Percentiles rank a stretch among this genome's conserved stretches.
phyloP scores from a whole-genome alignment of 1,140 invertebrate genomes.

The Euborellia annulipes region DNA sequence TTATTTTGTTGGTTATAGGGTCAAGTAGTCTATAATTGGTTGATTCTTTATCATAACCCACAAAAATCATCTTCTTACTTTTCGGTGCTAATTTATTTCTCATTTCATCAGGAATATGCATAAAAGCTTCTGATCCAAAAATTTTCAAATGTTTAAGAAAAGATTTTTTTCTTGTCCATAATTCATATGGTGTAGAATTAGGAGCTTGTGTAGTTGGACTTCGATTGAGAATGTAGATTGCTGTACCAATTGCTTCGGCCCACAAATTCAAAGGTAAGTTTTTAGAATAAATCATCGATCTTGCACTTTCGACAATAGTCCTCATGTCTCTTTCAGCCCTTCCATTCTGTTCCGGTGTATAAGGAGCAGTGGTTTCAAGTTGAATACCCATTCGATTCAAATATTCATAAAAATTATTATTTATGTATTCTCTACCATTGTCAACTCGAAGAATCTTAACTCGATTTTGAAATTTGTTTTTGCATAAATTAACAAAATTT shows the following conservation, averaged over 20 bases:
- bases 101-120: too few relatives aligned
- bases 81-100: too few relatives aligned
- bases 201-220: not conserved
- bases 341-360: slow-evolving; percentile 15
- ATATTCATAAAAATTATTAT: not conserved
- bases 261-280: not conserved
- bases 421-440: slow-evolving; percentile 1
- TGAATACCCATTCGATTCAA: slow-evolving; percentile 6
- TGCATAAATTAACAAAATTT: too few relatives aligned
- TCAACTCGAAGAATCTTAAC: not conserved
- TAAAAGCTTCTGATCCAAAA: too few relatives aligned
- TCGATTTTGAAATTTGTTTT: too few relatives aligned
- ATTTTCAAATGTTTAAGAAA: too few relatives aligned
- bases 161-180: too few relatives aligned
- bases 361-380: slow-evolving; percentile 10
- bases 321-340: slow-evolving; percentile 13
- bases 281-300: slow-evolving; percentile 1
- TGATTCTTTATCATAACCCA: too few relatives aligned
- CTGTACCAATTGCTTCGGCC: not conserved
- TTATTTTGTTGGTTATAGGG: too few relatives aligned
- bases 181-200: not conserved
- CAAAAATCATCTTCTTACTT: too few relatives aligned
- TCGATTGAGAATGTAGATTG: not conserved
- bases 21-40: too few relatives aligned
- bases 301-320: too few relatives aligned